A percentile compares a stretch with the other conserved stretches of the same genome.
phyloP scores from a whole-genome alignment of 2,113 vertebrate species.

The Piprites chloris region DNA sequence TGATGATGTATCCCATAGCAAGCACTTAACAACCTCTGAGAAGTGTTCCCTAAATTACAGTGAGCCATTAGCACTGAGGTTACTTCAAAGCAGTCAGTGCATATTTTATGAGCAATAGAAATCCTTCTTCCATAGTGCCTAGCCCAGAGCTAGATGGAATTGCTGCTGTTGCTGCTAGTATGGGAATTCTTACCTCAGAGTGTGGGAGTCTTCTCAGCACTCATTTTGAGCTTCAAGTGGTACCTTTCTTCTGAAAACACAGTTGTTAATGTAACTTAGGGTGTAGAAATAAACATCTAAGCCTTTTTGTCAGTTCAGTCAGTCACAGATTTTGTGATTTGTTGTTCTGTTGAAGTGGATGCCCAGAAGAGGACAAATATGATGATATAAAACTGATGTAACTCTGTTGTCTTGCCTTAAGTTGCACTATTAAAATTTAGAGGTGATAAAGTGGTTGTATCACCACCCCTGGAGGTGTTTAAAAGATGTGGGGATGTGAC shows the following conservation, averaged over 20 bases:
- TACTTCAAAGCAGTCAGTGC: background rate
- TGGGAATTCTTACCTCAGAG: background rate
- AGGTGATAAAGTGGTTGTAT: background rate
- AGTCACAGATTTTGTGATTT: background rate
- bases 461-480: background rate
- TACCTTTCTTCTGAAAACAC: background rate
- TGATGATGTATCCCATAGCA: background rate
- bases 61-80: background rate
- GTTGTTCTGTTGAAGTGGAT: background rate
- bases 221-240: background rate
- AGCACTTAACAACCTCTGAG: background rate
- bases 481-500: rapidly evolving
- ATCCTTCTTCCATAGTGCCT: background rate
- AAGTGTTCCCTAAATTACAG: background rate
- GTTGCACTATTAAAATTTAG: background rate
- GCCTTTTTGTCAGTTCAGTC: background rate
- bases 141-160: background rate
- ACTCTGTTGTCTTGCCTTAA: rapidly evolving
- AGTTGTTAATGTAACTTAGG: background rate
- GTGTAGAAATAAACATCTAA: background rate
- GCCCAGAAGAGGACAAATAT: background rate
- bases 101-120: background rate
- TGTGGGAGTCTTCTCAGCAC: background rate
- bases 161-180: background rate
- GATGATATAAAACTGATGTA: background rate